phyloP scores from a whole-genome alignment of 30 jellyfish, hydroid and myxozoan genomes.

The Nemopilema nomurai region DNA sequence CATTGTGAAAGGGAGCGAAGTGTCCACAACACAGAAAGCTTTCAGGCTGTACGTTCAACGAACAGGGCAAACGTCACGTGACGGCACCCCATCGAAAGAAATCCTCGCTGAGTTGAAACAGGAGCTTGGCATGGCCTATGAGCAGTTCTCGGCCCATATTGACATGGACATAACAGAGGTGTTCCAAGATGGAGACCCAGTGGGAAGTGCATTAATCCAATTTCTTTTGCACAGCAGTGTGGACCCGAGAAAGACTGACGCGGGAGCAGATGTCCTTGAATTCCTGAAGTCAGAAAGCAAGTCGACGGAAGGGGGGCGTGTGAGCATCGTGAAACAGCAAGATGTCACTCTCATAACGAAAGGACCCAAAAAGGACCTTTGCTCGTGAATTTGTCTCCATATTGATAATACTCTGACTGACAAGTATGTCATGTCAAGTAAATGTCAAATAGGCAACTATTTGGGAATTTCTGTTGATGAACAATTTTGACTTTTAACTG shows the following conservation, averaged over 20 bases:
- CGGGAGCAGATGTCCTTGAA: neutral
- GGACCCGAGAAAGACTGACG: neutral
- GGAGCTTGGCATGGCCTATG: neutral
- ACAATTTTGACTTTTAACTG: too few relatives aligned
- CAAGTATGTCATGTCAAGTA: too few relatives aligned
- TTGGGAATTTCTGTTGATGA: too few relatives aligned
- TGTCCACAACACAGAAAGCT: neutral
- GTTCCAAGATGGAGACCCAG: neutral
- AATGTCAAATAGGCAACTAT: too few relatives aligned
- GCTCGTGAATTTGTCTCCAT: neutral
- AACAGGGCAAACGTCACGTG: neutral
- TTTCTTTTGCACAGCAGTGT: conserved; percentile 2
- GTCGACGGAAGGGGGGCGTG: neutral
- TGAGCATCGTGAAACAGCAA: neutral
- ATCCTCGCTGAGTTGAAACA: neutral
- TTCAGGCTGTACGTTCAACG: neutral
- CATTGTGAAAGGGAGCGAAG: neutral
- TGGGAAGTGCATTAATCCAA: neutral
- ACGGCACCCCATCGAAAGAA: neutral
- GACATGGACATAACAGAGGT: conserved; percentile 4
- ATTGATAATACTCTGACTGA: neutral
- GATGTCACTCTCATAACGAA: neutral
- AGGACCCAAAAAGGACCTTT: neutral
- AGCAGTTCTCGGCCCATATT: neutral
- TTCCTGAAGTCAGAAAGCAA: neutral